Evolutionary conservation across 2,113 vertebrate genomes (phyloP).

Genomic region (Gobiocypris rarus): DNA sequence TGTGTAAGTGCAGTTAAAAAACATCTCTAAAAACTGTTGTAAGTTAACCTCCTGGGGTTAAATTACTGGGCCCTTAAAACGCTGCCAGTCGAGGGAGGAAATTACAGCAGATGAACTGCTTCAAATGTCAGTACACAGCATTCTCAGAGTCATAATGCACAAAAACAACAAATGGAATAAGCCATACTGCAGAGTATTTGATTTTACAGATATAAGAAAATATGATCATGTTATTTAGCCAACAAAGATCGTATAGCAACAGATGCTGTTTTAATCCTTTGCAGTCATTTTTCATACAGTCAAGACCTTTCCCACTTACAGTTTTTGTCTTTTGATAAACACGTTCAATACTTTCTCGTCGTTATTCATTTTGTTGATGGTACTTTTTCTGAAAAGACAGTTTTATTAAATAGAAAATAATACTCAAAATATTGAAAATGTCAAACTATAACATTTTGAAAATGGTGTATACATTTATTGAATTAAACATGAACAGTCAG

Average conservation of each 20-base stretch:
- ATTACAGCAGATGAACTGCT: not conserved
- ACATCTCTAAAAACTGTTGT: not conserved
- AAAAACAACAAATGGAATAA: not conserved
- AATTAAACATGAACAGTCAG: not conserved
- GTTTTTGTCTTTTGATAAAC: not conserved
- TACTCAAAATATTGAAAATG: not conserved
- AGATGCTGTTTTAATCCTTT: not conserved
- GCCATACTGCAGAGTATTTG: not conserved
- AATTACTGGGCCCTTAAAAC: not conserved
- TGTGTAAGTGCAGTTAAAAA: not conserved
- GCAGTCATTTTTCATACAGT: not conserved
- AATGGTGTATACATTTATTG: not conserved
- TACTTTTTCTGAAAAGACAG: not conserved
- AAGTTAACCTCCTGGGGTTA: not conserved
- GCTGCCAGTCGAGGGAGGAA: not conserved
- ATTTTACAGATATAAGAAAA: not conserved
- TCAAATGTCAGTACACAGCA: constrained; percentile 6
- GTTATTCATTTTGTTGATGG: not conserved
- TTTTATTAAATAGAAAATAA: not conserved
- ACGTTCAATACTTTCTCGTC: not conserved
- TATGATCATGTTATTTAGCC: not conserved
- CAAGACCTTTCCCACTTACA: too few species aligned
- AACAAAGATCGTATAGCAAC: not conserved
- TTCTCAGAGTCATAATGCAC: not conserved
- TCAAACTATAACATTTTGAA: not conserved